phyloP scores from a whole-genome alignment of 92 coral and sea anemone species.

The Galaxea fascicularis region DNA sequence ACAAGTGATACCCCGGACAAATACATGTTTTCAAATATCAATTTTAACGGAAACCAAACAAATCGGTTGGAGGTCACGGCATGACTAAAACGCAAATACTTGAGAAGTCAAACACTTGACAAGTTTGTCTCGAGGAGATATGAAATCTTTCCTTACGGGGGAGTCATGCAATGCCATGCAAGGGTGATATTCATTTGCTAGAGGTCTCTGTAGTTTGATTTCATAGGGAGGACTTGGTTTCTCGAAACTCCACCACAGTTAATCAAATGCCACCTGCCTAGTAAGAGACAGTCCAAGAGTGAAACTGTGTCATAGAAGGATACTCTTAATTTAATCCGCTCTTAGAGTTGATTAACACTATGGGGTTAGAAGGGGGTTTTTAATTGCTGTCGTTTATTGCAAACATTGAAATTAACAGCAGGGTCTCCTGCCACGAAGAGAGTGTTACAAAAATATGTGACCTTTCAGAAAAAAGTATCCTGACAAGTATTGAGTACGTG shows the following conservation, averaged over 20 bases:
- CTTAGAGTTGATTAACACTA: slow-evolving; percentile 50
- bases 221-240: not conserved
- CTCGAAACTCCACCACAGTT: not conserved
- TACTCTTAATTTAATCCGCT: slow-evolving; percentile 48
- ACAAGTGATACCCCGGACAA: slow-evolving; percentile 44
- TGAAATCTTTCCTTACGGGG: not conserved
- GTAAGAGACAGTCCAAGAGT: not conserved
- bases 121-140: slow-evolving; percentile 11
- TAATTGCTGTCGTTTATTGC: slow-evolving; percentile 46
- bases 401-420: slow-evolving; percentile 45
- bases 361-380: slow-evolving; percentile 42
- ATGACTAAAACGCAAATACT: slow-evolving; percentile 25
- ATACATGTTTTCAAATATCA: slow-evolving; percentile 37
- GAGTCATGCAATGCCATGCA: slow-evolving; percentile 28
- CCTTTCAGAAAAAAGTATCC: not conserved
- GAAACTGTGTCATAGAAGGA: slow-evolving; percentile 20
- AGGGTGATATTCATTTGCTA: not conserved
- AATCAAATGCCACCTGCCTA: not conserved
- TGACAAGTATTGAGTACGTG: not conserved
- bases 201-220: not conserved
- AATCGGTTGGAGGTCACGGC: slow-evolving; percentile 41
- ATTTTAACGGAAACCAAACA: slow-evolving; percentile 44
- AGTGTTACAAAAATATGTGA: not conserved
- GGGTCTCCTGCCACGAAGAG: slow-evolving; percentile 9
- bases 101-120: slow-evolving; percentile 13